These are phyloP conservation scores for Dendrolimus pini DNA, from an alignment of 2,888 invertebrate genomes.

Conservation along the genomic window DNA sequence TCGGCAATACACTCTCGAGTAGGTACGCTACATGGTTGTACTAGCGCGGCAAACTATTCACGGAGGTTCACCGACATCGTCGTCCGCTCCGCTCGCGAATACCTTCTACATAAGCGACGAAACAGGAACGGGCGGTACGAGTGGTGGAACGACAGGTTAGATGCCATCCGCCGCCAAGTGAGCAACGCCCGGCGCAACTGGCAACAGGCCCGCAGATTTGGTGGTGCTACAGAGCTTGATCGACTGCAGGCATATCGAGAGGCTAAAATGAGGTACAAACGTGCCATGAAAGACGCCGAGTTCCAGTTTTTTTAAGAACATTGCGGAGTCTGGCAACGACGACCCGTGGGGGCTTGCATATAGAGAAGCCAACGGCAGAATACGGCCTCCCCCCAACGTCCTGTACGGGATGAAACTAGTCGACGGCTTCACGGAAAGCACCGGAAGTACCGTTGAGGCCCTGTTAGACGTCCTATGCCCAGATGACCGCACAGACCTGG, in stretches of 20 bases:
- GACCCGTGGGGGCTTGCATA: constrained; percentile 22
- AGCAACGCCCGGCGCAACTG: constrained; percentile 1
- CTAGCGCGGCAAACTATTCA: background rate
- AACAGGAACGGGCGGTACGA: constrained; percentile 5
- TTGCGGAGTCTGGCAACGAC: constrained; percentile 11
- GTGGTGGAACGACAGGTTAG: constrained; percentile 10
- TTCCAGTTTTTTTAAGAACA: background rate
- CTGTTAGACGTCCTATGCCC: constrained; percentile 21
- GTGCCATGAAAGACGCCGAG: constrained; percentile 1
- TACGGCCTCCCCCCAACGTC: constrained; percentile 13
- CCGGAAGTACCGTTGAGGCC: constrained; percentile 10
- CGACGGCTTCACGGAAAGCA: constrained; percentile 6
- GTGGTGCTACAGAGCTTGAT: background rate
- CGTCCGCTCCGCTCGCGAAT: background rate
- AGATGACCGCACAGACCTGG: constrained; percentile 16
- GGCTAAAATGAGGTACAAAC: background rate
- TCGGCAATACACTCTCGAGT: background rate
- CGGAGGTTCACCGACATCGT: background rate
- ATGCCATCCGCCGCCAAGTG: background rate
- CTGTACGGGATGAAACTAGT: constrained; percentile 8
- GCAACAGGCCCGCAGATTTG: background rate
- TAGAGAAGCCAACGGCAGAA: constrained; percentile 12
- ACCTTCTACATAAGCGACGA: constrained; percentile 1
- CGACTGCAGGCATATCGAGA: background rate
- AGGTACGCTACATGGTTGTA: background rate